Evolutionary conservation across 2,113 vertebrate genomes (phyloP), one percentile per base, ranked within the genome.

Genomic region (Clinocottus analis): DNA sequence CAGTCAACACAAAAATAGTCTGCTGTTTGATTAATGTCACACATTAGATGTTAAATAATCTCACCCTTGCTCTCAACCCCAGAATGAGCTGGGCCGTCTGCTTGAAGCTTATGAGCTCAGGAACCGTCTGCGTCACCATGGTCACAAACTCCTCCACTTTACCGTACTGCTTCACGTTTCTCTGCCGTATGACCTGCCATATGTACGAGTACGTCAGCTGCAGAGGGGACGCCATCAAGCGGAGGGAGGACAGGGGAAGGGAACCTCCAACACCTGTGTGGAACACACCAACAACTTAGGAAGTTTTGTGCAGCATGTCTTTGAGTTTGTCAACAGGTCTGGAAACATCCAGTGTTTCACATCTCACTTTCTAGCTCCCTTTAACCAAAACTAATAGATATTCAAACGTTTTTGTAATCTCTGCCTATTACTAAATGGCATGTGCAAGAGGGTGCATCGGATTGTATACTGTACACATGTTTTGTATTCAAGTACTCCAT

Each of bases 51-150:
- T 49, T 14, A 43, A 25, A 60, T 12, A 55, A 27, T 39, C 87
- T 83, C 90, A 96, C 96, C 94, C 94, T 94, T 13, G 95, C 95
- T 81, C 94, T 91, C 63, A 96, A 71, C 1, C 95, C 95, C 87
- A 96, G 55, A 64, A 93, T 72, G 13, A 96, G 91, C 72, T 96
- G 94, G 12, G 93, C 94, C 0, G 92, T 91, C 88, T 96, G 95
- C 58, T 95, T 95, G 81, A 91, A 93, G 75, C 77, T 92, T 71
- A 96, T 92, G 71, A 96, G 74, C 9, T 95, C 94, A 0, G 95
- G 95, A 2, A 93, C 92, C 0, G 92, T 93, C 14, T 87, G 84
- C 0, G 90, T 94, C 72, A 96, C 91, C 64, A 84, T 87, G 7
- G 83, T 85, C 58, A 96, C 93, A 79, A 96, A 95, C 65, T 94